phyloP scores from a whole-genome alignment of 2,113 vertebrate species.

The Perccottus glenii region DNA sequence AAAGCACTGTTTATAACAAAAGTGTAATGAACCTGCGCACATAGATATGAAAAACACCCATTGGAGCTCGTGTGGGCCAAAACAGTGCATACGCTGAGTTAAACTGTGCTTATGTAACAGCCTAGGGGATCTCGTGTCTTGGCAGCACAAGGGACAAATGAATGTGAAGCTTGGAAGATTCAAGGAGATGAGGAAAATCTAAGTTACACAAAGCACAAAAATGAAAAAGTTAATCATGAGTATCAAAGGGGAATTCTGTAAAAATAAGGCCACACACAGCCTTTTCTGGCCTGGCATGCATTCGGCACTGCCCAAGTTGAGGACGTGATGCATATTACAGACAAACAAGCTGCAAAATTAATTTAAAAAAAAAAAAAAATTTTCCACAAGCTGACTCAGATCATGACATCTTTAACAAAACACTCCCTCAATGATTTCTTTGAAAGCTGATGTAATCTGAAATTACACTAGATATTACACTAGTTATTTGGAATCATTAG shows the following conservation, averaged over 20 bases:
- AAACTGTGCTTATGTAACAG: slow-evolving; percentile 31
- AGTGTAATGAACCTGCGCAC: slow-evolving; percentile 2
- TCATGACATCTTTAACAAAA: slow-evolving; percentile 17
- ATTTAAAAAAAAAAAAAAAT: slow-evolving; percentile 18
- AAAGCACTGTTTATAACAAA: too few species aligned
- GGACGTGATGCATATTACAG: slow-evolving; percentile 8
- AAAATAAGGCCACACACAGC: slow-evolving; percentile 47
- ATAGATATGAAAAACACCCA: slow-evolving; percentile 19
- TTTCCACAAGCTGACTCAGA: slow-evolving; percentile 15
- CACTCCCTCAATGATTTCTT: slow-evolving; percentile 18
- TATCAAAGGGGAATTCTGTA: slow-evolving; percentile 14
- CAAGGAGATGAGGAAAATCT: slow-evolving; percentile 37
- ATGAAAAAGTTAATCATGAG: slow-evolving; percentile 22
- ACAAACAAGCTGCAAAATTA: slow-evolving; percentile 8
- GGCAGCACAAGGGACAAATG: slow-evolving; percentile 12
- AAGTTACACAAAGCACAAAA: slow-evolving; percentile 11
- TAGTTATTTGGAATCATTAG: slow-evolving; percentile 53
- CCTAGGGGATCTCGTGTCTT: slow-evolving; percentile 27
- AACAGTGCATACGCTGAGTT: slow-evolving; percentile 19
- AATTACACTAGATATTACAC: slow-evolving; percentile 46
- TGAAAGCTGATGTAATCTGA: slow-evolving; percentile 24
- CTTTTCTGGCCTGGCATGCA: background rate
- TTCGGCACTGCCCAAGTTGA: background rate
- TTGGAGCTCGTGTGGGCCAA: slow-evolving; percentile 10
- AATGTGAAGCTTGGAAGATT: slow-evolving; percentile 30